Evolutionary conservation across 2,888 invertebrate genomes (phyloP), one percentile per base, ranked within the genome.

Genomic region (Euplexia lucipara): DNA sequence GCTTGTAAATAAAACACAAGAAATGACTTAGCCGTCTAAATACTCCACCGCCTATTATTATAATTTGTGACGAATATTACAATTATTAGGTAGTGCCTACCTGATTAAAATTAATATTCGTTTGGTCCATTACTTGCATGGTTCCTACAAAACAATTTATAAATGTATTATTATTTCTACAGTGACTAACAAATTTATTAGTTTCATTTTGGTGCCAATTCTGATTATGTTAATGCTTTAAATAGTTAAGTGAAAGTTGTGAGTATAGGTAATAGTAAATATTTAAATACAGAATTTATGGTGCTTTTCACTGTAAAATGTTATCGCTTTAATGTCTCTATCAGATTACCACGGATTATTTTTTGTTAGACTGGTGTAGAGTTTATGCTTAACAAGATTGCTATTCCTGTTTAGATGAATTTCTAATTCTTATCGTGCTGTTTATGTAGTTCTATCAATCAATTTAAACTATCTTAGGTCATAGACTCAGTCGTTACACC

Each of bases 141-240:
- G 18, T 4, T 39, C 16, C 8, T 41, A 35, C 9, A 8, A n/a
- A 26, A 47, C 9, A 12, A n/a, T 18, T 5, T 1, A 18, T 34
- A n/a, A n/a, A n/a, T n/a, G n/a, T 49, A 35, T 18, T 12, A 26
- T 59, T 73, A 74, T 66, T 76, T 76, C 73, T 81, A 72, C 68
- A 44, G 76, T 75, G 74, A 70, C 81, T 58, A 69, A 58, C 45
- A 52, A 39, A 12, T 45, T 68, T 66, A 64, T 82, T 84, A 82
- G 81, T 88, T 90, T 86, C 83, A 85, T 90, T 91, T 90, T 91
- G 90, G 93, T 94, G 94, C 93, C 94, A 94, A 93, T 92, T 89
- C 85, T 88, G 89, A 86, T 89, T 88, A 85, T 88, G 82, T 92
- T 91, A 86, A 93, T 92, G 92, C 93, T 94, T 93, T 93, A 93